phyloP scores from a whole-genome alignment of 2,797 vertebrate genomes.

The Scyliorhinus canicula region DNA sequence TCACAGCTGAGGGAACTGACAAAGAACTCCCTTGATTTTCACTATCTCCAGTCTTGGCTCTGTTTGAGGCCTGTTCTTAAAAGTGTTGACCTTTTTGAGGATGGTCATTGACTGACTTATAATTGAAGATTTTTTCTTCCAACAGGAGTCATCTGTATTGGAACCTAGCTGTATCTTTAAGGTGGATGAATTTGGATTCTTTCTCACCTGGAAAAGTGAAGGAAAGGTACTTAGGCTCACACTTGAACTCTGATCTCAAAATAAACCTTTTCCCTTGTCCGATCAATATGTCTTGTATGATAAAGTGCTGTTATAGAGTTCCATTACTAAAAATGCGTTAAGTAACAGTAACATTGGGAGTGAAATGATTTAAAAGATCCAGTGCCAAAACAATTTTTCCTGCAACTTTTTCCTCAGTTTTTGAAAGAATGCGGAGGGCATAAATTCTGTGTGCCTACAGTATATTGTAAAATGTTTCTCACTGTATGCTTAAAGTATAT shows the following conservation, averaged over 20 bases:
- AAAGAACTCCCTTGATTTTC: background rate
- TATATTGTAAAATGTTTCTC: background rate
- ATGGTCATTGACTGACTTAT: background rate
- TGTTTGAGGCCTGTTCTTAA: background rate
- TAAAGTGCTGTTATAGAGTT: background rate
- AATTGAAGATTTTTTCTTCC: conserved; percentile 43
- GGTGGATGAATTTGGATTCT: conserved; percentile 93
- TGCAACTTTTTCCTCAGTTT: background rate
- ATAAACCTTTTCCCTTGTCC: background rate
- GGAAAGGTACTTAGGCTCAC: conserved; percentile 75
- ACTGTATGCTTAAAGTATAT: too few relatives aligned
- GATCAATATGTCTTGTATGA: too few relatives aligned
- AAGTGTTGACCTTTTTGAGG: background rate
- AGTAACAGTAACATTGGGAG: background rate
- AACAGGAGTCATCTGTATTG: conserved; percentile 86
- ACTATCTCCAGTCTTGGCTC: background rate
- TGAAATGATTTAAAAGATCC: background rate
- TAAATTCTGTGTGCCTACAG: background rate
- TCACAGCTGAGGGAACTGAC: background rate
- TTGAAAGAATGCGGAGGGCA: background rate
- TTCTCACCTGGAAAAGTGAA: conserved; percentile 93
- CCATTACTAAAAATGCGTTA: background rate
- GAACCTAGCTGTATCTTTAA: conserved; percentile 89
- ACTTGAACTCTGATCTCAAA: background rate
- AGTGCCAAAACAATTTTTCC: background rate